phyloP scores from a whole-genome alignment of 1,140 invertebrate genomes.

The Diuraphis noxia region DNA sequence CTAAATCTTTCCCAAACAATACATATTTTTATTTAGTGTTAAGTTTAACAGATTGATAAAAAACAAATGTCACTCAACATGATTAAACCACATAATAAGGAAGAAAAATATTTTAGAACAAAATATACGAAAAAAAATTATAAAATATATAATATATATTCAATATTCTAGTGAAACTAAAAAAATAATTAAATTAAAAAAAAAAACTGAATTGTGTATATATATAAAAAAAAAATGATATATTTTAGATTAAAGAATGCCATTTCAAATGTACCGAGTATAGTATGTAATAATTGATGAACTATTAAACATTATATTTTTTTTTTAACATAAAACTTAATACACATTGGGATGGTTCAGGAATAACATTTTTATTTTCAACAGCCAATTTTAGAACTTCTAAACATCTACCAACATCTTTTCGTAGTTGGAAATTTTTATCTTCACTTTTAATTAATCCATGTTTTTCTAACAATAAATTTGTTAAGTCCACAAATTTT shows the following conservation, averaged over 20 bases:
- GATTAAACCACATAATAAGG: background rate
- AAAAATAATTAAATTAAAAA: background rate
- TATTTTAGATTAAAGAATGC: background rate
- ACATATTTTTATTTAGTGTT: background rate
- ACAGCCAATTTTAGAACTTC: slow-evolving; percentile 61
- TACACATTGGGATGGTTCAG: slow-evolving; percentile 36
- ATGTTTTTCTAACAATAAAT: slow-evolving; percentile 69
- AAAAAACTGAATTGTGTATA: background rate
- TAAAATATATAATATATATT: background rate
- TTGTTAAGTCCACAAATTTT: slow-evolving; percentile 65
- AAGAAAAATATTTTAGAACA: background rate
- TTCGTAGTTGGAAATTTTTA: slow-evolving; percentile 64
- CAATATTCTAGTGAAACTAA: background rate
- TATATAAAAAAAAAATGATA: background rate
- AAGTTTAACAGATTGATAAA: background rate
- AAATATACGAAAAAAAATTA: background rate
- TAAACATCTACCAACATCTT: slow-evolving; percentile 67
- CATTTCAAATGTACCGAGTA: background rate
- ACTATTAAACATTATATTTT: background rate
- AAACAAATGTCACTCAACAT: background rate
- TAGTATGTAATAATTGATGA: background rate
- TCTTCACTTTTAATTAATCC: slow-evolving; percentile 73
- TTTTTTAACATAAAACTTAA: slow-evolving; percentile 48
- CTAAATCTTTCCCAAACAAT: background rate
- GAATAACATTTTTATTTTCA: slow-evolving; percentile 62